Evolutionary conservation across 2,888 invertebrate species (phyloP).

Genomic region (Terebella lapidaria): DNA sequence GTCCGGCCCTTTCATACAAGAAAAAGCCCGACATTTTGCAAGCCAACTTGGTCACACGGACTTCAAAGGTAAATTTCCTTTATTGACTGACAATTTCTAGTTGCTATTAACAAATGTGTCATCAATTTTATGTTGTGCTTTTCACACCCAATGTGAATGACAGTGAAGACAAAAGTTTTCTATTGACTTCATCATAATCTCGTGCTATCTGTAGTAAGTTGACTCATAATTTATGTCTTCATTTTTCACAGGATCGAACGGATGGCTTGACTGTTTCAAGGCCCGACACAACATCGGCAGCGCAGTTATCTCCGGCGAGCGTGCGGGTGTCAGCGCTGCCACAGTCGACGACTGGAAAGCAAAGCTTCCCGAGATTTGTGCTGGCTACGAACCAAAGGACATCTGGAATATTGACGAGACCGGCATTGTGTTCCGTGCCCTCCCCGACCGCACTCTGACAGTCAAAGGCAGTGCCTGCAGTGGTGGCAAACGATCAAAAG

Average conservation of each 20-base stretch:
- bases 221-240: too few relatives aligned
- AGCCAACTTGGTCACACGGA: neutral
- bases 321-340: too few relatives aligned
- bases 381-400: neutral
- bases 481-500: neutral
- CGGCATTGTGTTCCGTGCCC: neutral
- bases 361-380: neutral
- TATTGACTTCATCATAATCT: too few relatives aligned
- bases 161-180: too few relatives aligned
- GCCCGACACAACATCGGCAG: neutral
- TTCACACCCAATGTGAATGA: too few relatives aligned
- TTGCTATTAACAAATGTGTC: too few relatives aligned
- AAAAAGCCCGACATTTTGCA: neutral
- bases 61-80: too few relatives aligned
- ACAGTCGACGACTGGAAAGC: neutral
- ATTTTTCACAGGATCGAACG: neutral
- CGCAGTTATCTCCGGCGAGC: too few relatives aligned
- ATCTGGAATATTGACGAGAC: neutral
- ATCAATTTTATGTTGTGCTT: too few relatives aligned
- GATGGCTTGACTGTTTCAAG: neutral
- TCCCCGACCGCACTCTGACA: neutral
- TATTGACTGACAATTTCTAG: too few relatives aligned
- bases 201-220: too few relatives aligned
- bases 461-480: too few relatives aligned
- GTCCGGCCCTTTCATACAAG: neutral